These are phyloP conservation scores for Hirundo rustica DNA, from an alignment of 2,797 vertebrate genomes.

Conservation along the genomic window DNA sequence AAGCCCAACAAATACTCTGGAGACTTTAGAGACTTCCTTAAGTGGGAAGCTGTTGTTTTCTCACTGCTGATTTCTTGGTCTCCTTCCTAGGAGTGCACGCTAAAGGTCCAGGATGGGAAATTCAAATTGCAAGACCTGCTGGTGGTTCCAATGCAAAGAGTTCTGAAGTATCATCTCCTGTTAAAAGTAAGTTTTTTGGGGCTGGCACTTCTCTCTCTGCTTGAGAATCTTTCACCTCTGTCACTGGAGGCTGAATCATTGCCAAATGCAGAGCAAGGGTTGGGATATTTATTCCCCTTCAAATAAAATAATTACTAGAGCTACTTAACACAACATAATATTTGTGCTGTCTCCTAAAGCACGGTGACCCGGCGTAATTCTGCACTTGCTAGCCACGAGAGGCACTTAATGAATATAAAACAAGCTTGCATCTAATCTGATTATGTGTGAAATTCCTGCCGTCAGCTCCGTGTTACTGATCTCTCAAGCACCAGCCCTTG, in stretches of 20 bases:
- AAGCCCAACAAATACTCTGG: not conserved
- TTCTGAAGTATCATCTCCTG: conserved; percentile 95
- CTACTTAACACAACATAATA: not conserved
- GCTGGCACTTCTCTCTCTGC: not conserved
- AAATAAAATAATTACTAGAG: conserved; percentile 26
- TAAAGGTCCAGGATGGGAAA: conserved; percentile 96
- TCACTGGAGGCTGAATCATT: not conserved
- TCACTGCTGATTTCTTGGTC: not conserved
- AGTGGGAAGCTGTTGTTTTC: not conserved
- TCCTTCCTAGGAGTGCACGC: conserved; percentile 82
- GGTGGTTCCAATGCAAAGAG: conserved; percentile 97
- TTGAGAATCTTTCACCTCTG: not conserved
- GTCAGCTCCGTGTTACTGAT: not conserved
- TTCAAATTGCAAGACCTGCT: conserved; percentile 96
- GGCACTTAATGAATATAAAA: conserved; percentile 60
- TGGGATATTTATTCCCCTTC: not conserved
- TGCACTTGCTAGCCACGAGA: conserved; percentile 37
- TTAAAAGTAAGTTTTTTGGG: conserved; percentile 85
- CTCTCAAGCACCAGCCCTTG: not conserved
- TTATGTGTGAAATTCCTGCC: conserved; percentile 61
- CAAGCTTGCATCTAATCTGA: conserved; percentile 60
- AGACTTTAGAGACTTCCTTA: accelerated
- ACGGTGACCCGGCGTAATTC: conserved; percentile 34
- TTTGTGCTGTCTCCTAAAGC: conserved; percentile 21
- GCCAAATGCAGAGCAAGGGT: not conserved